Base-by-base conservation (phyloP, 2,888 invertebrate genomes). In the Tetragonisca angustula region DNA sequence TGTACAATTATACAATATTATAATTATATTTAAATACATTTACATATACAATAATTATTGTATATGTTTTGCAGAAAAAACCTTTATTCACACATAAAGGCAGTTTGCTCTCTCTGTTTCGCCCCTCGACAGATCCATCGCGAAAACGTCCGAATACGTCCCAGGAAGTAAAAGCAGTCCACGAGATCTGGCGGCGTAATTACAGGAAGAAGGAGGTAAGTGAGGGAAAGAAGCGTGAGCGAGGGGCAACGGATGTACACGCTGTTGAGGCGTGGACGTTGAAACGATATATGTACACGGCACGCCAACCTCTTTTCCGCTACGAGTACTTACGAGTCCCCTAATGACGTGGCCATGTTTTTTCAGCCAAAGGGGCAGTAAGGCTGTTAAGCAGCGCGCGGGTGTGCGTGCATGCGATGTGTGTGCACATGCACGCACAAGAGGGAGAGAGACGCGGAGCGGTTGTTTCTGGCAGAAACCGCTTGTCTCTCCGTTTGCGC, bases 281-380 rank as follows among this genome's bases (percentile, higher is more conserved):
- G 32, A 71, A 24, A 54, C 43, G 49, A n/a, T 3, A 36, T 50
- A 27, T 27, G 27, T 27, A 54, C 15, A 5, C 24, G 43, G 9
- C 1, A 43, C 52, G n/a, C 32, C 59, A 62, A 19, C 70, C 74
- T 54, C 32, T 50, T 70, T 65, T 43, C 17, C 32, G 62, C 50
- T n/a, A 56, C 43, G 11, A 4, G 32, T 43, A 43, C 43, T 43
- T 68, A 72, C 77, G 15, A 49, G 75, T 43, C 32, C 54, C 56
- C 72, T 71, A 79, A 71, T 74, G 74, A 70, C 69, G 21, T 19
- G 52, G 61, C 32, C 43, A 76, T 70, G 75, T 70, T 75, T 78
- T 67, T 86, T 70, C 59, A 32, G 5, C 21, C 17, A n/a, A 21
- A 32, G 19, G 72, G 15, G 56, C n/a, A 43, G n/a, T 13, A 67